These are phyloP conservation scores for Tenualosa thibaudeaui DNA, from an alignment of 2,797 vertebrate species.

Conservation along the genomic window DNA sequence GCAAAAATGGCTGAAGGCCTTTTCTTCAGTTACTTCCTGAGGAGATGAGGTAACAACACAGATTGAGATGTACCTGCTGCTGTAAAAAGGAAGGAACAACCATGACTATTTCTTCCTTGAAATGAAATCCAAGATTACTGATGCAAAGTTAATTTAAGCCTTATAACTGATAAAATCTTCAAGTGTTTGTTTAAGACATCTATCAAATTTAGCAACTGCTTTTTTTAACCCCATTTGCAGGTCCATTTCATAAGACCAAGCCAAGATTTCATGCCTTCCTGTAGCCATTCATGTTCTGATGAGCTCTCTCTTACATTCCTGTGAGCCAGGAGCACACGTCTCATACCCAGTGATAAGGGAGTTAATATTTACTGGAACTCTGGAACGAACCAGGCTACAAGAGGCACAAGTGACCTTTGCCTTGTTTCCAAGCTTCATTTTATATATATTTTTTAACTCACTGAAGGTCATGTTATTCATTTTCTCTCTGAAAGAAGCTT, in stretches of 20 bases:
- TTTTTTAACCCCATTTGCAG: background rate
- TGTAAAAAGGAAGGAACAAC: background rate
- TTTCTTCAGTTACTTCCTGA: background rate
- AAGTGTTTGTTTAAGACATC: too few species aligned
- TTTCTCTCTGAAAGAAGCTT: conserved; percentile 5
- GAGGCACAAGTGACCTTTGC: conserved; percentile 55
- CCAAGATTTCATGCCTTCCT: background rate
- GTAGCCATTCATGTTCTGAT: conserved; percentile 19
- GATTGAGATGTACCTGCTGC: background rate
- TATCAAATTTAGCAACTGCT: background rate
- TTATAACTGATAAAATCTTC: too few species aligned
- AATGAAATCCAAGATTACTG: background rate
- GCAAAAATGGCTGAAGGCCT: background rate
- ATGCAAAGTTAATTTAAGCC: background rate
- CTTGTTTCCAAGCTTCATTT: conserved; percentile 47
- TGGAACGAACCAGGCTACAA: conserved; percentile 49
- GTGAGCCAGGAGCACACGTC: conserved; percentile 38
- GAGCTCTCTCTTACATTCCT: conserved; percentile 5
- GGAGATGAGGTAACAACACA: background rate
- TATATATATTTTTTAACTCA: conserved; percentile 13
- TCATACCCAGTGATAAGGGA: conserved; percentile 53
- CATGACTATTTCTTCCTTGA: background rate
- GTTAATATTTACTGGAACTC: conserved; percentile 63
- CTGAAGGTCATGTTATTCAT: conserved; percentile 22
- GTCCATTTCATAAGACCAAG: background rate